Evolutionary conservation across 2,797 vertebrate genomes (phyloP), one percentile per base, ranked within the genome.

Genomic region (Sebastes iracundus): DNA sequence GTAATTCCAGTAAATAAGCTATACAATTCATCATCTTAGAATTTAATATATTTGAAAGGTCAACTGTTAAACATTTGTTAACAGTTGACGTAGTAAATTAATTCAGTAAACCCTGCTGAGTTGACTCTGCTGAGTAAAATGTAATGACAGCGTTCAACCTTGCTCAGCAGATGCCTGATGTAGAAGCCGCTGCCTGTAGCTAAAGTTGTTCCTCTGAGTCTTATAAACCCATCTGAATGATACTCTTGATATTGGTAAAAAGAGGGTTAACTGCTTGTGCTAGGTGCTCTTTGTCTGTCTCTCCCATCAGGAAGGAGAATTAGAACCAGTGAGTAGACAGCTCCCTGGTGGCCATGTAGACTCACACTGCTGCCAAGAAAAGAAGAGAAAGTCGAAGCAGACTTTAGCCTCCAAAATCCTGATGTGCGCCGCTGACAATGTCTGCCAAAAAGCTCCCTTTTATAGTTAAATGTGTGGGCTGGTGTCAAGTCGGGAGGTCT

Each of bases 351-450:
- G 72, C 67, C 56, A 13, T 20, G 46, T 2, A 79, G 55, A 64
- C 77, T 72, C 53, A 6, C 11, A n/a, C 72, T 4, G 75, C 76
- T 88, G 88, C 88, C 87, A 90, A 81, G 80, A 82, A 75, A 38
- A 58, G 49, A 72, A 35, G 38, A 72, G 46, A 66, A 80, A 88
- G 76, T 76, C 52, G 14, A 82, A 72, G 62, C 30, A 77, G 76
- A 76, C 53, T 65, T 72, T 30, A 75, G 77, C 77, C 75, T 89
- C 42, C 10, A 20, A 77, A 32, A 83, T 82, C 85, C 75, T 28
- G 77, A 76, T 67, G 74, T 72, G 59, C 18, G 38, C 63, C 72
- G 0, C 76, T 74, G 79, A 82, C 59, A 30, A 49, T 1, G 68
- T 76, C 75, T 88, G 83, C 83, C 84, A 86, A 75, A 75, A 80